Evolutionary conservation across 2,888 invertebrate genomes (phyloP).

Genomic region (Epinotia brunnichana): DNA sequence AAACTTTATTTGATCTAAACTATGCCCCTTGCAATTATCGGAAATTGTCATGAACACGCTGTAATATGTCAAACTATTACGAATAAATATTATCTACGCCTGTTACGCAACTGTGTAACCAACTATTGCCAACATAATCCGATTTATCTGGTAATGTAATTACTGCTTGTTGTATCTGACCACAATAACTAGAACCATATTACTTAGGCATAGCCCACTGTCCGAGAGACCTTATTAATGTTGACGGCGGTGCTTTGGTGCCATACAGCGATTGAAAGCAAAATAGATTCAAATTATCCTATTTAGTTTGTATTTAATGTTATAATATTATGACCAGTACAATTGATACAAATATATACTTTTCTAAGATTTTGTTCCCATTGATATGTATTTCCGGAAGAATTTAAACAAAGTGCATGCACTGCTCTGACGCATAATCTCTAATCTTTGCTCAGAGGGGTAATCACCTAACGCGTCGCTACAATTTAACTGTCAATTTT

Average conservation of each 20-base stretch:
- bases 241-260: neutral
- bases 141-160: slow-evolving; percentile 64
- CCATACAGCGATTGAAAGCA: slow-evolving; percentile 17
- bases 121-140: slow-evolving; percentile 61
- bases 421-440: no score
- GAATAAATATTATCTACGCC: slow-evolving; percentile 32
- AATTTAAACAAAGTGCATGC: neutral
- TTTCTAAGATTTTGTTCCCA: neutral
- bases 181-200: slow-evolving; percentile 7
- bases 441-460: neutral
- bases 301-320: slow-evolving; percentile 2
- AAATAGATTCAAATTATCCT: slow-evolving; percentile 26
- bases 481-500: no score
- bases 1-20: no score
- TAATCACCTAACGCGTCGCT: no score
- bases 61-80: neutral
- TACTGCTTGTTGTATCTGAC: slow-evolving; percentile 50
- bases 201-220: neutral
- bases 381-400: neutral
- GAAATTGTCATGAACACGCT: no score
- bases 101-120: slow-evolving; percentile 54
- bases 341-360: no score
- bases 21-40: no score
- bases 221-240: neutral
- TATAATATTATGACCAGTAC: neutral